A percentile compares a stretch with the other conserved stretches of the same genome.
These are phyloP conservation scores for Luehdorfia chinensis DNA, from an alignment of 1,140 invertebrate species.

Conservation along the genomic window DNA sequence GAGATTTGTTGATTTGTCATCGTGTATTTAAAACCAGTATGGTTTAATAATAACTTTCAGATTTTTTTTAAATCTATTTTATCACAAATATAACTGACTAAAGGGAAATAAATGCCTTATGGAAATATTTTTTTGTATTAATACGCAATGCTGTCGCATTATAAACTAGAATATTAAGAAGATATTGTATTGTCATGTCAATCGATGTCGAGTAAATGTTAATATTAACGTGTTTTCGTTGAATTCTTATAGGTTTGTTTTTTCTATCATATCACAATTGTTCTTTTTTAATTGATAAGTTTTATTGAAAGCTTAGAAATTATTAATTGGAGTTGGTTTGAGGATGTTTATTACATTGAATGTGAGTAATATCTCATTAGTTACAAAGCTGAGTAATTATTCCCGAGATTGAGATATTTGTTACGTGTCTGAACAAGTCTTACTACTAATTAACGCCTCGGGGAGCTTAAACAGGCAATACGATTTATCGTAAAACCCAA, in stretches of 20 bases:
- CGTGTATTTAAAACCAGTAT: no score
- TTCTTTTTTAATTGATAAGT: not conserved
- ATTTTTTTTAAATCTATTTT: no score
- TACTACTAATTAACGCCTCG: constrained; percentile 67
- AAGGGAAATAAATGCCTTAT: no score
- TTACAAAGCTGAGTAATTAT: constrained; percentile 19
- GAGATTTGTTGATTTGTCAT: no score
- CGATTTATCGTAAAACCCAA: constrained; percentile 74
- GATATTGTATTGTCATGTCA: constrained; percentile 7
- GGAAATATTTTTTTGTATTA: no score
- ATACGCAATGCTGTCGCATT: not conserved
- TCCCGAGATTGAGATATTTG: constrained; percentile 37
- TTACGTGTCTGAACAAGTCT: constrained; percentile 50
- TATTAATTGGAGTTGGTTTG: not conserved
- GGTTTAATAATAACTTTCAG: no score
- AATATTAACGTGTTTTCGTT: not conserved
- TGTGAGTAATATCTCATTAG: not conserved
- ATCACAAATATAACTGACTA: no score
- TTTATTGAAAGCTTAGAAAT: not conserved
- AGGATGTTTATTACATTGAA: not conserved
- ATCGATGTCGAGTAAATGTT: constrained; percentile 5
- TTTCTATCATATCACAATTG: not conserved
- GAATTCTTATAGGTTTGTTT: no score
- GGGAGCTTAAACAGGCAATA: constrained; percentile 60
- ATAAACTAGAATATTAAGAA: constrained; percentile 1